Conservation (phyloP, 2,888 invertebrate genomes). For the Drosophila monieri region DNA sequence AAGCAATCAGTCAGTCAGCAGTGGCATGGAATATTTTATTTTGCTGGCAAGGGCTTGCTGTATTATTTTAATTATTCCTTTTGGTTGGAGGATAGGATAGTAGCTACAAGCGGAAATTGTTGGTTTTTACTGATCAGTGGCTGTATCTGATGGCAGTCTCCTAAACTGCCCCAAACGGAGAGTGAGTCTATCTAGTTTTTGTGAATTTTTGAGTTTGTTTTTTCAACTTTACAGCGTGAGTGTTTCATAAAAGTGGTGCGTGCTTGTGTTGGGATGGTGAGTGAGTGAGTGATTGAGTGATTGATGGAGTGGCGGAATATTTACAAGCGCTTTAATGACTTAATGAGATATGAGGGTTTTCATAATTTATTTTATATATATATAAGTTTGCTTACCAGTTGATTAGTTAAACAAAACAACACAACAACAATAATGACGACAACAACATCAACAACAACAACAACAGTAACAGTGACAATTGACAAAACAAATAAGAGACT, state of each 20-base stretch:
- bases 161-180: constrained; percentile 11
- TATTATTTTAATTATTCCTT: background rate
- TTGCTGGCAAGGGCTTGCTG: background rate
- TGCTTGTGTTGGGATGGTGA: constrained; percentile 8
- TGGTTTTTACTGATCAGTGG: background rate
- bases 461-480: constrained; percentile 50
- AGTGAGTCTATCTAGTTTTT: constrained; percentile 11
- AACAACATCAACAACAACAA: constrained; percentile 51
- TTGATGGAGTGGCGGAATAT: constrained; percentile 41
- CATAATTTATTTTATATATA: constrained; percentile 20
- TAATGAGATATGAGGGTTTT: constrained; percentile 47
- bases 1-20: constrained; percentile 45
- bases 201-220: constrained; percentile 7
- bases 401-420: constrained; percentile 68
- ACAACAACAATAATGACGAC: constrained; percentile 47
- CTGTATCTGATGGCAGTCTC: constrained; percentile 18
- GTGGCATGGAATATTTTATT: constrained; percentile 7
- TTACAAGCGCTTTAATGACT: constrained; percentile 73
- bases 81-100: constrained; percentile 3
- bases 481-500: constrained; percentile 42
- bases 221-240: constrained; percentile 50
- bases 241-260: constrained; percentile 14
- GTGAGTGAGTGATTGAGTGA: constrained; percentile 24
- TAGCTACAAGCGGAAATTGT: constrained; percentile 7
- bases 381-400: constrained; percentile 74